These are phyloP conservation scores for Morpho helenor DNA, from an alignment of 2,888 invertebrate genomes.

Conservation along the genomic window DNA sequence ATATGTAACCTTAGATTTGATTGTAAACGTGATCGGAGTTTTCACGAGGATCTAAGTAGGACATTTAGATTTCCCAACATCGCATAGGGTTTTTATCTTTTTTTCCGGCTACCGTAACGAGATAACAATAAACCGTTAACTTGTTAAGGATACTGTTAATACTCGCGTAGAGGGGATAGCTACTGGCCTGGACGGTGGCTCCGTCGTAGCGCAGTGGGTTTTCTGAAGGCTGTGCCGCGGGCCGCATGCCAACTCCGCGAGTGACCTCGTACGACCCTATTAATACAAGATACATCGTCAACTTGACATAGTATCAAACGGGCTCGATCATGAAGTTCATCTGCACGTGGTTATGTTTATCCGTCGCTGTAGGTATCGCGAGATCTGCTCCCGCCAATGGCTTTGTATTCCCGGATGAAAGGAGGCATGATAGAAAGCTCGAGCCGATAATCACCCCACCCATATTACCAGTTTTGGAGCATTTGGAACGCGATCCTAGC, in stretches of 20 bases:
- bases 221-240: constrained; percentile 77
- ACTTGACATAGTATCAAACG: constrained; percentile 58
- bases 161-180: constrained; percentile 48
- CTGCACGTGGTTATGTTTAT: constrained; percentile 48
- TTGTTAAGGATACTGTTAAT: constrained; percentile 47
- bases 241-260: constrained; percentile 73
- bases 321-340: constrained; percentile 64
- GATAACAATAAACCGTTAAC: constrained; percentile 61
- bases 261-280: constrained; percentile 73
- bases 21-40: constrained; percentile 26
- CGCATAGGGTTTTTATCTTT: constrained; percentile 37
- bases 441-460: constrained; percentile 72
- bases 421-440: constrained; percentile 51
- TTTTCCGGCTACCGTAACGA: constrained; percentile 40
- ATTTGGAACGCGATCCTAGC: constrained; percentile 72
- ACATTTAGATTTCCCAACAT: constrained; percentile 59
- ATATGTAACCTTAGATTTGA: constrained; percentile 8
- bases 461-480: constrained; percentile 69
- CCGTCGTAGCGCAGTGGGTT: constrained; percentile 69
- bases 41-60: constrained; percentile 27
- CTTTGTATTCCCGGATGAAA: constrained; percentile 63
- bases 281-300: constrained; percentile 67
- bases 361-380: constrained; percentile 35
- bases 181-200: constrained; percentile 61
- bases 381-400: constrained; percentile 54